Evolutionary conservation across 2,797 vertebrate genomes (phyloP).

Genomic region (Bovichtus diacanthus): DNA sequence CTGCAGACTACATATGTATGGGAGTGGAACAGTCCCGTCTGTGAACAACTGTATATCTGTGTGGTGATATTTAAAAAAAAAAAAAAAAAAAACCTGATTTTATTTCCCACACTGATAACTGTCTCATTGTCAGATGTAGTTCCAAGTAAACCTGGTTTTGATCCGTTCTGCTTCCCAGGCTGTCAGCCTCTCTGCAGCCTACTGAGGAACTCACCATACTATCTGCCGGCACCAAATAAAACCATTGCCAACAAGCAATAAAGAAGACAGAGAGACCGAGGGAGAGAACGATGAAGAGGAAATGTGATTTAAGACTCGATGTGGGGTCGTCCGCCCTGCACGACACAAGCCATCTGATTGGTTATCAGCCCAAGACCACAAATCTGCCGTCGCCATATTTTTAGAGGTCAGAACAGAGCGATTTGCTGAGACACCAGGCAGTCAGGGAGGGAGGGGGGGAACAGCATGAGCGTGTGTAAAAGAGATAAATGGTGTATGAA

Average conservation of each 20-base stretch:
- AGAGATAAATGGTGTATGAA: conserved; percentile 29
- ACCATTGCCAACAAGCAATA: conserved; percentile 69
- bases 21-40: conserved; percentile 23
- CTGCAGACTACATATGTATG: conserved; percentile 38
- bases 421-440: conserved; percentile 57
- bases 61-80: conserved; percentile 14
- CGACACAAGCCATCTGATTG: conserved; percentile 76
- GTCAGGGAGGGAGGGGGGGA: background rate
- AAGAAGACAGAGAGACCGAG: conserved; percentile 65
- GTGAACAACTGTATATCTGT: conserved; percentile 30
- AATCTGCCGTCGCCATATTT: conserved; percentile 75
- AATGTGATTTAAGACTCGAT: conserved; percentile 71
- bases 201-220: conserved; percentile 51
- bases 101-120: conserved; percentile 1
- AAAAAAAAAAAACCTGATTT: conserved; percentile 9
- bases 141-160: conserved; percentile 31
- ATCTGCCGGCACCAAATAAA: conserved; percentile 68
- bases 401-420: conserved; percentile 81
- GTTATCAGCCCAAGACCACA: conserved; percentile 74
- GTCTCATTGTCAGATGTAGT: conserved; percentile 16
- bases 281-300: conserved; percentile 68
- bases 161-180: conserved; percentile 36
- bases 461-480: conserved; percentile 22
- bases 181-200: conserved; percentile 42
- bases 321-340: conserved; percentile 60